Conservation (phyloP, 1,140 invertebrate species). For the Tetramorium alpestre region DNA sequence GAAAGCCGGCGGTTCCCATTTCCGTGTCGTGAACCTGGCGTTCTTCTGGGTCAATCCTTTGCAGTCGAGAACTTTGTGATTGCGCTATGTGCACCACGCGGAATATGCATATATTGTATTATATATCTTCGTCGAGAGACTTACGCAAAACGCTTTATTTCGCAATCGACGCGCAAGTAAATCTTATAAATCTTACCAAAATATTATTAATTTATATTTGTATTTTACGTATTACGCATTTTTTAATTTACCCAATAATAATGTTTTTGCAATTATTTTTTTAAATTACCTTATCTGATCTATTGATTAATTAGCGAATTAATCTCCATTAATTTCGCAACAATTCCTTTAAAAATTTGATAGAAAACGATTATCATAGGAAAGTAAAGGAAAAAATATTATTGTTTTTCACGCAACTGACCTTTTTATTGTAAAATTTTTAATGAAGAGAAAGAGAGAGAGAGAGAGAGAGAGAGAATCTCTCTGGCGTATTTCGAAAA, state of each 20-base stretch:
- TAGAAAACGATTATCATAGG: not conserved
- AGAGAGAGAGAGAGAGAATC: not conserved
- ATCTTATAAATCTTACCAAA: constrained; percentile 14
- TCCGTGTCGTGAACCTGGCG: constrained; percentile 28
- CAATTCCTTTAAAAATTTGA: not conserved
- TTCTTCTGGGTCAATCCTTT: constrained; percentile 61
- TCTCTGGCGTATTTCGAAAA: not conserved
- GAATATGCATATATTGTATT: not conserved
- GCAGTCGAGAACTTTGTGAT: constrained; percentile 40
- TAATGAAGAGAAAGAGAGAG: not conserved
- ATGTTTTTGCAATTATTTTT: not conserved
- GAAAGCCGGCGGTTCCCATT: not conserved
- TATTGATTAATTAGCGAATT: not conserved
- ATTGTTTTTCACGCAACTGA: not conserved
- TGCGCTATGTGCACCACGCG: not conserved
- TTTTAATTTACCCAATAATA: not conserved
- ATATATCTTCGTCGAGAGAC: not conserved
- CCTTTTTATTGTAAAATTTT: not conserved
- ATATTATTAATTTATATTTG: not conserved
- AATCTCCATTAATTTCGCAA: not conserved
- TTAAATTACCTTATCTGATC: not conserved
- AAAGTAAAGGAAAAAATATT: not conserved
- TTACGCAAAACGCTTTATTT: not conserved
- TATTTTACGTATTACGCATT: not conserved
- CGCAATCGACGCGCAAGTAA: not conserved